These are phyloP conservation scores for Caerostris extrusa DNA, from an alignment of 1,140 invertebrate species.

Conservation along the genomic window DNA sequence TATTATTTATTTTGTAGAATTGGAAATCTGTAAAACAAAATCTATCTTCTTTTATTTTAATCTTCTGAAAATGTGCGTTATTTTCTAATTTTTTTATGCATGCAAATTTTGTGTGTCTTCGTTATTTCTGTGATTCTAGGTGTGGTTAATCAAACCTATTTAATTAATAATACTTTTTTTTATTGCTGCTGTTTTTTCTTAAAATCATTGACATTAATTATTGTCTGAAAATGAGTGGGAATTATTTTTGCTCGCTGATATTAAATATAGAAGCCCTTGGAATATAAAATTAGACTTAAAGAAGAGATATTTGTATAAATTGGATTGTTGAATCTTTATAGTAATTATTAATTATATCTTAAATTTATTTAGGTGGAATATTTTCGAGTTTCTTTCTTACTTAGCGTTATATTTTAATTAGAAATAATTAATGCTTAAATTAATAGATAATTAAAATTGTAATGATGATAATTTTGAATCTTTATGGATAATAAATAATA, in stretches of 20 bases:
- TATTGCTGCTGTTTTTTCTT: not conserved
- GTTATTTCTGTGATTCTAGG: too few species aligned
- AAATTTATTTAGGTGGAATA: not conserved
- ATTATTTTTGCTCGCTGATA: not conserved
- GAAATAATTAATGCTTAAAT: too few species aligned
- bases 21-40: not conserved
- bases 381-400: not conserved
- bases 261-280: not conserved
- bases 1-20: not conserved
- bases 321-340: not conserved
- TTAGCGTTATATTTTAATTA: too few species aligned
- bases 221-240: slow-evolving; percentile 1
- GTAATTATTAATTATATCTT: not conserved
- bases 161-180: too few species aligned
- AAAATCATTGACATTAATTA: slow-evolving; percentile 56
- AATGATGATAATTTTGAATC: too few species aligned
- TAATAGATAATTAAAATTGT: too few species aligned
- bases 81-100: not conserved
- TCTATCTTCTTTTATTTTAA: slow-evolving; percentile 47
- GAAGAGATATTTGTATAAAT: not conserved
- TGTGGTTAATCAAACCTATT: too few species aligned
- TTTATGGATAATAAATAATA: too few species aligned
- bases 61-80: slow-evolving; percentile 19
- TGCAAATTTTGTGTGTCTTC: not conserved
- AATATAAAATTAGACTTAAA: not conserved